These are phyloP conservation scores for Tetragnatha versicolor DNA, from an alignment of 1,140 invertebrate species.

Conservation along the genomic window DNA sequence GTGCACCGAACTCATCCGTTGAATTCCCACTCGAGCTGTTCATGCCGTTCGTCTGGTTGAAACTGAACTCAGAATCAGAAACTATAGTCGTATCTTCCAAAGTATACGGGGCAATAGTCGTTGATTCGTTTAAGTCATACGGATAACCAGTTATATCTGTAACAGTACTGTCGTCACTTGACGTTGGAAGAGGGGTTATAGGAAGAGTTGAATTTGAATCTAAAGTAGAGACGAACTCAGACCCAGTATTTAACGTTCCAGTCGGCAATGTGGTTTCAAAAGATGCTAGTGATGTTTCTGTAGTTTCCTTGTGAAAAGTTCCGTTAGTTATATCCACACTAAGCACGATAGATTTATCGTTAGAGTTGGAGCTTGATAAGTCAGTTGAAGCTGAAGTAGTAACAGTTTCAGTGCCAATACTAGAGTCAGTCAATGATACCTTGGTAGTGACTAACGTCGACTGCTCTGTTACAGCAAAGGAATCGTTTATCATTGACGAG, in stretches of 20 bases:
- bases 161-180: background rate
- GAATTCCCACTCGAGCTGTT: background rate
- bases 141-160: background rate
- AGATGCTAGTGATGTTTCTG: too few species aligned
- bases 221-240: too few species aligned
- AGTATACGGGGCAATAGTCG: slow-evolving; percentile 1
- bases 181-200: background rate
- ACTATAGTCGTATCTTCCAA: background rate
- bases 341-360: background rate
- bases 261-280: too few species aligned
- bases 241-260: too few species aligned
- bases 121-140: background rate
- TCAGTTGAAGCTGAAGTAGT: background rate
- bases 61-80: background rate
- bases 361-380: background rate
- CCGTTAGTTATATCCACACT: background rate
- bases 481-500: too few species aligned
- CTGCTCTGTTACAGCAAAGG: too few species aligned
- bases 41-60: background rate
- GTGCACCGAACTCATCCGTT: background rate
- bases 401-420: background rate
- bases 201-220: too few species aligned
- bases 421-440: background rate
- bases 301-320: background rate
- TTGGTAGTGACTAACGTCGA: background rate